Conservation (phyloP, 2,888 invertebrate genomes). For the Cryptocephalus moraei region DNA sequence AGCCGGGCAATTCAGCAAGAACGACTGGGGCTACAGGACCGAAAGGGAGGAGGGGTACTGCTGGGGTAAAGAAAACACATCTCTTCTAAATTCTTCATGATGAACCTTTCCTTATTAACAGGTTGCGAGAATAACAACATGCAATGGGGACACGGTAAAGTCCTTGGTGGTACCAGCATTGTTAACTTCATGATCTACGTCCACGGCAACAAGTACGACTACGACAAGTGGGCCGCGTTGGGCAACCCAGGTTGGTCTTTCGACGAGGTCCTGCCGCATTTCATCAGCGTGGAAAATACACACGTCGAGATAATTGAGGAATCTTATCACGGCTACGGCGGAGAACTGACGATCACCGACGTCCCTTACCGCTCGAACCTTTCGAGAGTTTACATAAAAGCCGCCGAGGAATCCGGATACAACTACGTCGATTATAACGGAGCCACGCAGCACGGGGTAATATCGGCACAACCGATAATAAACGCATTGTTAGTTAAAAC, state of each 20-base stretch:
- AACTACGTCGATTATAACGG: conserved; percentile 60
- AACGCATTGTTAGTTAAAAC: no score
- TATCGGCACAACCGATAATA: neutral
- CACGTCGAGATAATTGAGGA: conserved; percentile 23
- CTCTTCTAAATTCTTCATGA: no score
- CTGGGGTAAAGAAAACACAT: conserved; percentile 4
- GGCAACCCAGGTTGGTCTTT: conserved; percentile 47
- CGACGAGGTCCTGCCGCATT: conserved; percentile 37
- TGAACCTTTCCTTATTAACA: no score
- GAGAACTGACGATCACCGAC: conserved; percentile 33
- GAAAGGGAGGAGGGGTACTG: conserved; percentile 64
- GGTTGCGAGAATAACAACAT: neutral
- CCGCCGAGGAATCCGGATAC: conserved; percentile 55
- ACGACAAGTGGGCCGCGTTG: conserved; percentile 25
- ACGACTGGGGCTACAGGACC: conserved; percentile 75
- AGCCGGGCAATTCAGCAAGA: conserved; percentile 56
- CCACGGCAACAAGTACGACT: conserved; percentile 1
- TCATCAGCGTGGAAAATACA: conserved; percentile 30
- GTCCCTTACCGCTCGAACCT: conserved; percentile 36
- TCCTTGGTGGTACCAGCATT: neutral
- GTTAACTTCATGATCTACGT: conserved; percentile 1
- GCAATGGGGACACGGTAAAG: conserved; percentile 1
- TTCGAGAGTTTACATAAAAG: conserved; percentile 46
- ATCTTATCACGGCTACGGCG: conserved; percentile 33
- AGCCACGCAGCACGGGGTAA: conserved; percentile 48